Evolutionary conservation across 2,888 invertebrate genomes (phyloP), one percentile per base, ranked within the genome.

Genomic region (Copidosoma aretas): DNA sequence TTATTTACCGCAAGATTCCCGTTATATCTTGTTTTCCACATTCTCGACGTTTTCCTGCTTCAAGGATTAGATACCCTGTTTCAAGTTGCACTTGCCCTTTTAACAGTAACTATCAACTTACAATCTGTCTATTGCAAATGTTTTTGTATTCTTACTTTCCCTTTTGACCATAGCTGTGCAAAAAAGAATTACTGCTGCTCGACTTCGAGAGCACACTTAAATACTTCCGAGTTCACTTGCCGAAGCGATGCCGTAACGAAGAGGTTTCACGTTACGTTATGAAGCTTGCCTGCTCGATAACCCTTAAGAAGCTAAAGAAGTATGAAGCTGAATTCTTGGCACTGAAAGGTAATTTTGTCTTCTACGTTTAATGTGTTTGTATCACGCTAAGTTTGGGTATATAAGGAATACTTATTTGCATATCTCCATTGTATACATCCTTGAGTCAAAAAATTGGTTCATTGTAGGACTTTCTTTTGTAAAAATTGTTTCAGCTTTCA

Each of bases 1-100:
- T 88, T 99, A n/a, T 99, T 97, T 86, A 99, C 99, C 1, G 98
- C 99, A 43, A 92, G 98, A 80, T 99, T 99, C 85, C 99, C 99
- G 0, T 87, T 99, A 51, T 95, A 93, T 79, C 91, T 98, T 86
- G 94, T 99, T 43, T 99, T 97, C 86, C 96, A 96, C 84, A 97
- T 99, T 65, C 88, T 99, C 71, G 99, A 99, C 83, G 91, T 99
- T 60, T 98, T 98, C 85, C 88, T 99, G 21, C 87, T 95, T 39
- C 93, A 97, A 89, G 98, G 98, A 62, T 91, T 95, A 80, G 95
- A 97, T 80, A 94, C 97, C 1, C 86, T 99, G 71, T 98, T 98
- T 85, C 97, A 97, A 89, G 93, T 99, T 59, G 97, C 98, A 0
- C 85, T 99, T 64, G 97, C 98, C 64, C 86, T 99, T 67, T 88